These are phyloP conservation scores for Drosophila birchii DNA, from an alignment of 2,888 invertebrate species.

Conservation along the genomic window DNA sequence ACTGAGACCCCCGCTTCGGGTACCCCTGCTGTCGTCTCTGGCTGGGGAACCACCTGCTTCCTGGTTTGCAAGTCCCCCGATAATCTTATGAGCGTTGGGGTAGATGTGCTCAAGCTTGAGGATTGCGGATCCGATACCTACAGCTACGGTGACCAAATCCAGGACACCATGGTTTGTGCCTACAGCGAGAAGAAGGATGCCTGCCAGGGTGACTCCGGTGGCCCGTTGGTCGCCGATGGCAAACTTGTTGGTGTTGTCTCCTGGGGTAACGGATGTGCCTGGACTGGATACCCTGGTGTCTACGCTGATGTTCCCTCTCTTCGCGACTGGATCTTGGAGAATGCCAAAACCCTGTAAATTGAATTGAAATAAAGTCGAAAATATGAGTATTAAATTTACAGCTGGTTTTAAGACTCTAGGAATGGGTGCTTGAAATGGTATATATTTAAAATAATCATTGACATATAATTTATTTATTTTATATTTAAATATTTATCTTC, in stretches of 20 bases:
- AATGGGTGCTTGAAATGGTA: background rate
- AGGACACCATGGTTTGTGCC: conserved; percentile 82
- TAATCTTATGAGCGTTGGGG: conserved; percentile 56
- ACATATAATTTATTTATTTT: too few relatives aligned
- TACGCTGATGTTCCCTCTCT: conserved; percentile 76
- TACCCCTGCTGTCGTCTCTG: conserved; percentile 78
- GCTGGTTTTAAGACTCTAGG: too few relatives aligned
- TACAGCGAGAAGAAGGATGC: conserved; percentile 76
- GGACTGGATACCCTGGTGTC: conserved; percentile 81
- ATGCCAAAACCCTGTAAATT: conserved; percentile 49
- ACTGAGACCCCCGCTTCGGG: conserved; percentile 66
- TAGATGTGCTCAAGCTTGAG: conserved; percentile 52
- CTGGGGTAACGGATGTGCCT: conserved; percentile 83
- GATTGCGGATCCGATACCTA: conserved; percentile 48
- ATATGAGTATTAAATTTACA: background rate
- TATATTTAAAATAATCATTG: too few relatives aligned
- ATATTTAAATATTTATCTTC: too few relatives aligned
- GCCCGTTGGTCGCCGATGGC: conserved; percentile 78
- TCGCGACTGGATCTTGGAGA: conserved; percentile 61
- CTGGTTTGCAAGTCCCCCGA: conserved; percentile 50
- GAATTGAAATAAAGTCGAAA: conserved; percentile 15
- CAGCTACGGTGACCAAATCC: conserved; percentile 62
- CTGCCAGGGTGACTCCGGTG: conserved; percentile 84
- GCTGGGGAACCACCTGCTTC: conserved; percentile 83
- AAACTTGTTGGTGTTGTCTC: conserved; percentile 83